A percentile compares a stretch with the other conserved stretches of the same genome.
phyloP scores from a whole-genome alignment of 2,113 vertebrate species.

The Myiozetetes cayanensis region DNA sequence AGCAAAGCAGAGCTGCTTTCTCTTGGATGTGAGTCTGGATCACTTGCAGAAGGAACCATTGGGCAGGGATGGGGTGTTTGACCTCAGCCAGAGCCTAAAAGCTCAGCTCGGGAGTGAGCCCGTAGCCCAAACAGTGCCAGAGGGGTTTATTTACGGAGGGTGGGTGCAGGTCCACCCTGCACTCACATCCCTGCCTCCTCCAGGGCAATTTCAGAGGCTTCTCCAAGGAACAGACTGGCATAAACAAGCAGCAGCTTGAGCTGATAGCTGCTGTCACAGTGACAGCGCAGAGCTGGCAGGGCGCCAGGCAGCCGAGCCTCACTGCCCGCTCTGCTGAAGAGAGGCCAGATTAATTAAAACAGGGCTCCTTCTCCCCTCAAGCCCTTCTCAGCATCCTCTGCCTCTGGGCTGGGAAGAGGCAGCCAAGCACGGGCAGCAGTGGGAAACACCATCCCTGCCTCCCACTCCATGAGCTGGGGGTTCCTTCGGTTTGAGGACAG shows the following conservation, averaged over 20 bases:
- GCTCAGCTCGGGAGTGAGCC: rapidly evolving
- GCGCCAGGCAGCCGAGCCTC: not conserved
- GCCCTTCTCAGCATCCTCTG: not conserved
- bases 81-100: not conserved
- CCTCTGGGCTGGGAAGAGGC: not conserved
- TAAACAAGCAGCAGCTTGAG: not conserved
- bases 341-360: constrained; percentile 43
- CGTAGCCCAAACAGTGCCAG: rapidly evolving
- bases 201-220: not conserved
- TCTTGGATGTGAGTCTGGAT: rapidly evolving
- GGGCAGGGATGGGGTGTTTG: not conserved
- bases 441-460: not conserved
- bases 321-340: not conserved
- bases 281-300: not conserved
- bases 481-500: not conserved
- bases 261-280: not conserved
- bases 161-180: not conserved
- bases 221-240: not conserved
- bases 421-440: rapidly evolving
- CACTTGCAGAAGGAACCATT: rapidly evolving
- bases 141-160: rapidly evolving
- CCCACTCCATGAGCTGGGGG: not conserved
- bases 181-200: not conserved
- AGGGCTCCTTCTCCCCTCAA: not conserved
- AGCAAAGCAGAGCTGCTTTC: not conserved